phyloP scores from a whole-genome alignment of 30 jellyfish, hydroid and myxozoan species.

The Aurelia aurita region DNA sequence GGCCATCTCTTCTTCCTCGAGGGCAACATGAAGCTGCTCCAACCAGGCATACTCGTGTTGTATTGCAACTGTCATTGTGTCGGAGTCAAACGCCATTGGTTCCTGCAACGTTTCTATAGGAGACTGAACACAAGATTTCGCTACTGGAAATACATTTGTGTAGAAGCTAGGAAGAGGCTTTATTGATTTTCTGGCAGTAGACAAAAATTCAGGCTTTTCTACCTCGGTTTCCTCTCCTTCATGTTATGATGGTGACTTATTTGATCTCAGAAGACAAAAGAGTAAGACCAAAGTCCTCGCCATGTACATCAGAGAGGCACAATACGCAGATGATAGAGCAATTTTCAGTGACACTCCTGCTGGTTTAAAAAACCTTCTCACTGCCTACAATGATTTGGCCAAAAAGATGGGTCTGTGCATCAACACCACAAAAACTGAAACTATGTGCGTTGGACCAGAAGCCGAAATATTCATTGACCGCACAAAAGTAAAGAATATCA shows the following conservation, averaged over 20 bases:
- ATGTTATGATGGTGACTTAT: constrained; percentile 60
- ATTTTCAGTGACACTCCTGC: constrained; percentile 59
- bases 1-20: too few species aligned
- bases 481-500: constrained; percentile 32
- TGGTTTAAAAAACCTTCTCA: constrained; percentile 53
- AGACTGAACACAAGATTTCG: neutral
- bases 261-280: constrained; percentile 71
- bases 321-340: constrained; percentile 67
- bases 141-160: too few species aligned
- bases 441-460: constrained; percentile 64
- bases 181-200: too few species aligned
- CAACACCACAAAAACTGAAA: constrained; percentile 68
- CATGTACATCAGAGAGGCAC: constrained; percentile 81
- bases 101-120: constrained; percentile 2
- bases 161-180: too few species aligned
- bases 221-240: constrained; percentile 30
- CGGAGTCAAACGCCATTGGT: constrained; percentile 7
- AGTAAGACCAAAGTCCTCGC: too few species aligned
- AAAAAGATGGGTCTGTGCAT: constrained; percentile 66
- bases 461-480: constrained; percentile 49
- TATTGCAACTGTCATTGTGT: constrained; percentile 13
- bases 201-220: constrained; percentile 3
- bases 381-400: constrained; percentile 61
- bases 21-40: neutral
- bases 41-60: constrained; percentile 22